Base-by-base conservation (phyloP, 2,113 vertebrate genomes). In the Emydura subglobosa region DNA sequence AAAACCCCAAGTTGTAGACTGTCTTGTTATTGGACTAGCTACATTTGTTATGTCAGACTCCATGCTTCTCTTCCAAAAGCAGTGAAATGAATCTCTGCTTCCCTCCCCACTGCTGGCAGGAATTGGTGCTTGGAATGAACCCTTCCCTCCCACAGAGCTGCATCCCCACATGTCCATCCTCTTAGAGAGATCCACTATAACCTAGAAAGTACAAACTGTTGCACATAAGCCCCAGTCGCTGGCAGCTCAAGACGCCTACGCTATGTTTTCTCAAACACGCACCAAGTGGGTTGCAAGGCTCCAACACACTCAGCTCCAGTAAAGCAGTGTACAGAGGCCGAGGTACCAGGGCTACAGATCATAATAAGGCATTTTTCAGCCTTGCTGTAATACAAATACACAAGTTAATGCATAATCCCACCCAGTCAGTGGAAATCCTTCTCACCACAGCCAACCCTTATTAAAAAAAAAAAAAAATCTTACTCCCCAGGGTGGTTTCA, bases 81-180 rank as follows among this genome's bases (percentile, higher is more conserved):
- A 42, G 86, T 92, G 92, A 91, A 89, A 95, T 82, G 94, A 1
- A 90, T 94, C 61, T n/a, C 96, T 97, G 96, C 89, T 97, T 97
- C 96, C 93, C 92, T 96, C 96, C 93, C 87, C 90, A 88, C 96
- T 86, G 86, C 89, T 96, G 96, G 97, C 96, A 97, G 96, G 95
- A 97, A 95, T 84, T 91, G 94, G 61, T 93, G 68, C 93, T 39
- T 72, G 65, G n/a, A 39, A 39, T 39, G 65, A 72, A n/a, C 65
- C 65, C 65, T 5, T 16, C 1, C 39, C 93, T 90, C 82, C 54
- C 49, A 16, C 2, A 31, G 74, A 1, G 90, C 89, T 12, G 44
- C 74, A 96, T 83, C 84, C 93, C 93, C 95, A 82, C 2, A n/a
- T 44, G 79, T 90, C 89, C 93, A 96, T 82, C 91, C 19, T 88